These are phyloP conservation scores for Drosophila silvestris DNA, from an alignment of 2,888 invertebrate species.

Conservation along the genomic window DNA sequence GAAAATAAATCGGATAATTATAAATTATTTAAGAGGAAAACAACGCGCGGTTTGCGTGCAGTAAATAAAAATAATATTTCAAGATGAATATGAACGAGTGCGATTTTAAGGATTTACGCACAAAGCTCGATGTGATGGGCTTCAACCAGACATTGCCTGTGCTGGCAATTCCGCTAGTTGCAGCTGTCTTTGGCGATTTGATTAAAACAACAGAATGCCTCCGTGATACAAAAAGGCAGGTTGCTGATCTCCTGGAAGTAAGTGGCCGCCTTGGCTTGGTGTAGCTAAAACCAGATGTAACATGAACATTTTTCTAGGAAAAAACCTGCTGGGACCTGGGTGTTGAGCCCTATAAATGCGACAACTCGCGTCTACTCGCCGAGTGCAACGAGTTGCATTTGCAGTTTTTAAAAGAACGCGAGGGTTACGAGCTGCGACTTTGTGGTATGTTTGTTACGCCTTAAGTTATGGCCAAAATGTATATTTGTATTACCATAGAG, in stretches of 20 bases:
- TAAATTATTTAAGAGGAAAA: constrained; percentile 29
- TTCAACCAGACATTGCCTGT: constrained; percentile 91
- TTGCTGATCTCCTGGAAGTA: constrained; percentile 89
- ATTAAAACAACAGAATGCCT: constrained; percentile 95
- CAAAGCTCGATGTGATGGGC: constrained; percentile 92
- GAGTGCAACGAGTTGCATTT: constrained; percentile 91
- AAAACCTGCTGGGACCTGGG: constrained; percentile 89
- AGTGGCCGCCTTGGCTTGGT: background rate
- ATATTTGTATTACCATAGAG: constrained; percentile 80
- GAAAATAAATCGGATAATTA: constrained; percentile 21
- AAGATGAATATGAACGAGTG: constrained; percentile 71
- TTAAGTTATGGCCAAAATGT: background rate
- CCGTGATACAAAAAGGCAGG: constrained; percentile 92
- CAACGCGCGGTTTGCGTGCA: constrained; percentile 40
- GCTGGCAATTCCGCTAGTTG: constrained; percentile 92
- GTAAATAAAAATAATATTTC: constrained; percentile 15
- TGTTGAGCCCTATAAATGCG: constrained; percentile 92
- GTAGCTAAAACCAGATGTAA: background rate
- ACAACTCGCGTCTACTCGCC: constrained; percentile 90
- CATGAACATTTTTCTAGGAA: constrained; percentile 86
- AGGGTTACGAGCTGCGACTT: constrained; percentile 88
- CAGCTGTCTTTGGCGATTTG: constrained; percentile 92
- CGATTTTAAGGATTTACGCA: constrained; percentile 85
- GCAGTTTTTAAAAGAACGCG: constrained; percentile 88
- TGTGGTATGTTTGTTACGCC: constrained; percentile 83